Conservation (phyloP, 2,113 vertebrate species). For the Typhlomys cinereus region DNA sequence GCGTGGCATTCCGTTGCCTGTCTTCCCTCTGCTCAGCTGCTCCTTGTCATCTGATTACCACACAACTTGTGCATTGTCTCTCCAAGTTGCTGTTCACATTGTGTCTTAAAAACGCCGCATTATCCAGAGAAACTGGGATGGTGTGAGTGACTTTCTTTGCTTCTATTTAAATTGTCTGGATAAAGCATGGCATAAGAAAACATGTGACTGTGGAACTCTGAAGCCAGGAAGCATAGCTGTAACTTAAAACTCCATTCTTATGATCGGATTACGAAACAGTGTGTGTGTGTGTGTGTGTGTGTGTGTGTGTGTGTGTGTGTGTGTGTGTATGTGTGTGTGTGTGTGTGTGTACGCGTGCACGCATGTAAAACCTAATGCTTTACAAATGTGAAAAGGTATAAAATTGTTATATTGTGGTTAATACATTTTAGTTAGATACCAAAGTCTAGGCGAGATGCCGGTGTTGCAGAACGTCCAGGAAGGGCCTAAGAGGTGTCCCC, state of each 20-base stretch:
- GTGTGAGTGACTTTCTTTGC: constrained; percentile 59
- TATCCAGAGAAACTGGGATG: constrained; percentile 46
- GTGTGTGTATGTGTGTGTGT: constrained; percentile 49
- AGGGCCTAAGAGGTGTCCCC: constrained; percentile 3
- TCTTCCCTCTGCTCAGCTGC: constrained; percentile 98
- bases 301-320: constrained; percentile 44
- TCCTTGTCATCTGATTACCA: constrained; percentile 89
- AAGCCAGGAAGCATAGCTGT: constrained; percentile 54
- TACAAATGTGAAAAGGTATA: constrained; percentile 46
- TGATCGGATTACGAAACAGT: constrained; percentile 34
- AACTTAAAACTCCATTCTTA: constrained; percentile 54
- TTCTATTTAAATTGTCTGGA: constrained; percentile 50
- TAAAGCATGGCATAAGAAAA: constrained; percentile 31
- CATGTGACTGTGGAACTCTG: constrained; percentile 29
- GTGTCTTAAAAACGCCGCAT: constrained; percentile 85
- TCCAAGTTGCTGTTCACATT: constrained; percentile 88
- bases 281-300: constrained; percentile 41
- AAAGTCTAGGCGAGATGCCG: constrained; percentile 36
- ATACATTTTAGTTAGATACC: constrained; percentile 47
- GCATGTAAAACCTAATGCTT: constrained; percentile 36
- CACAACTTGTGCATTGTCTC: constrained; percentile 97
- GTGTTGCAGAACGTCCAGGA: background rate
- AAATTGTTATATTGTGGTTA: constrained; percentile 44
- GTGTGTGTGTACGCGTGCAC: constrained; percentile 45
- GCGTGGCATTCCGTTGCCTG: constrained; percentile 95